Conservation (phyloP, 2,113 vertebrate genomes). For the Thamnaconus septentrionalis region DNA sequence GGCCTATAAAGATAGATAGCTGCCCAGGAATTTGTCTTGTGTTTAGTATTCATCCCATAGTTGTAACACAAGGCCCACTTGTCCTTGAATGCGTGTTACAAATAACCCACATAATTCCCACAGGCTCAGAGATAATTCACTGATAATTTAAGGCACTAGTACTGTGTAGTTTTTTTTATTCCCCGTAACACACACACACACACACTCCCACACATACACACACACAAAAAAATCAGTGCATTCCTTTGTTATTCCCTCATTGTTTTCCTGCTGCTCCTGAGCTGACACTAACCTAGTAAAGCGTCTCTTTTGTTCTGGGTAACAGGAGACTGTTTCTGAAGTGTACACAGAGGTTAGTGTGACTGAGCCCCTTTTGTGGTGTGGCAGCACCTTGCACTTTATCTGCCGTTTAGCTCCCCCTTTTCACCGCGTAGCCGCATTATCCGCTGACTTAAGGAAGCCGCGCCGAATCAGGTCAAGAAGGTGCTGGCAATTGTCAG, state of each 20-base stretch:
- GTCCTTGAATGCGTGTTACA: slow-evolving; percentile 72
- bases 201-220: too few species aligned
- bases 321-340: slow-evolving; percentile 71
- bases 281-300: slow-evolving; percentile 77
- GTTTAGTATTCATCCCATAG: slow-evolving; percentile 68
- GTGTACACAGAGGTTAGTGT: slow-evolving; percentile 74
- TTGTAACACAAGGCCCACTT: slow-evolving; percentile 68
- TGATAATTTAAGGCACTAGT: slow-evolving; percentile 71
- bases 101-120: slow-evolving; percentile 75
- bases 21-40: slow-evolving; percentile 49
- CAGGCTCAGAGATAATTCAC: slow-evolving; percentile 70
- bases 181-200: neutral
- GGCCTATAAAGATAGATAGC: slow-evolving; percentile 65
- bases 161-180: slow-evolving; percentile 64
- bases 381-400: slow-evolving; percentile 67
- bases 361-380: slow-evolving; percentile 67
- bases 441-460: slow-evolving; percentile 55
- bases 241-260: slow-evolving; percentile 68
- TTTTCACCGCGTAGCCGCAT: slow-evolving; percentile 29
- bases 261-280: slow-evolving; percentile 67
- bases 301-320: slow-evolving; percentile 74
- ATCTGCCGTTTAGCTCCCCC: slow-evolving; percentile 54
- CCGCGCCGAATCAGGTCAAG: slow-evolving; percentile 54
- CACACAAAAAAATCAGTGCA: slow-evolving; percentile 52
- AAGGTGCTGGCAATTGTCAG: slow-evolving; percentile 34